Base-by-base conservation (phyloP, 2,888 invertebrate species). In the Empis stercorea region DNA sequence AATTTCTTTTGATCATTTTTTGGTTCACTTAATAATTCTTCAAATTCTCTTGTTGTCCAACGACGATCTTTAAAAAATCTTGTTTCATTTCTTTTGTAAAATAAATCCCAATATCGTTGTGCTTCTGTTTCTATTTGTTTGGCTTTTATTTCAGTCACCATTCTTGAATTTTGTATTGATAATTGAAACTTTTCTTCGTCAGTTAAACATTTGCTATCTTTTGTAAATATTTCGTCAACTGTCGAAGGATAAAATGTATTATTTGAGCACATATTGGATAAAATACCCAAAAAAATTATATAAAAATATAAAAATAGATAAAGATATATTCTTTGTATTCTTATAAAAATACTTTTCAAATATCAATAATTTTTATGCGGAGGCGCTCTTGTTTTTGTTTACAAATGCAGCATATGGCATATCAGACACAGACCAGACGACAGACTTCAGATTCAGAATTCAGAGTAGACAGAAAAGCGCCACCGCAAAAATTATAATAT, bases 31-130 rank as follows among this genome's bases (percentile, higher is more conserved):
- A 82, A 71, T 14, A 95, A 71, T 62, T 92, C 91, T 56, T 80
- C 72, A 71, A 99, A 95, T 73, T 99, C 99, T 61, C 92, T 75
- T 51, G 84, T 87, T 2, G 94, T 96, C 99, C 99, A 97, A 63
- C 93, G 92, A 14, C 96, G 77, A 68, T 96, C 93, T 68, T 88
- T 88, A 62, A 95, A 97, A 67, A 97, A 96, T 57, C 87, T 79
- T 0, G 84, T 87, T 58, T 88, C 87, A 62, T 97, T 96, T 50
- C 95, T 73, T 68, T 95, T 95, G 66, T 96, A 97, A 68, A 97
- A 97, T 45, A 93, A 72, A 67, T 96, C 96, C 96, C 96, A 97
- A 62, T 94, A 80, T 51, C 86, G 85, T 59, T 82, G 81, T 0
- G 93, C 87, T 58, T 95, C 82, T 41, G 69, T 70, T 64, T 95